These are phyloP conservation scores for Bibio marci DNA, from an alignment of 2,888 invertebrate genomes.

Conservation along the genomic window DNA sequence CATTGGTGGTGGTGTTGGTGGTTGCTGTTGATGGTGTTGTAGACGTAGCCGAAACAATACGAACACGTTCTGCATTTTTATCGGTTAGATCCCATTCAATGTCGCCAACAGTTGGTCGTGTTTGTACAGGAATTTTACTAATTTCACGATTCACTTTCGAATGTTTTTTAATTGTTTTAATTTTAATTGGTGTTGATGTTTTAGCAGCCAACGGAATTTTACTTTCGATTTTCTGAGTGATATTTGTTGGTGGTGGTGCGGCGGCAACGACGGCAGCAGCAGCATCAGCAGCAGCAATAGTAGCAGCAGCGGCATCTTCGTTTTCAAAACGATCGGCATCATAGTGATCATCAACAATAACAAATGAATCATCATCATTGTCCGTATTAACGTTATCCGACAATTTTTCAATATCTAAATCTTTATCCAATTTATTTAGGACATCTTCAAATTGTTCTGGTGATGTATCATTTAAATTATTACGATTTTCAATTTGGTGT, in stretches of 20 bases:
- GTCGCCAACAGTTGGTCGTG: slow-evolving; percentile 18
- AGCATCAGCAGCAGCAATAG: too few relatives aligned
- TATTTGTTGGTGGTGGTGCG: neutral
- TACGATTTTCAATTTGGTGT: neutral
- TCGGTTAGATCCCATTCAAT: slow-evolving; percentile 24
- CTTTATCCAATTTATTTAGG: neutral
- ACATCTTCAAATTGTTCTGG: neutral
- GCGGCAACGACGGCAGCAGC: too few relatives aligned
- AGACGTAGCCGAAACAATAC: slow-evolving; percentile 5
- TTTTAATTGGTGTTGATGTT: slow-evolving; percentile 25
- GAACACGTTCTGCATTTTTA: slow-evolving; percentile 2
- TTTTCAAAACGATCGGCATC: neutral
- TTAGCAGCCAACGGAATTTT: slow-evolving; percentile 9
- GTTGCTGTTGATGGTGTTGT: slow-evolving; percentile 5
- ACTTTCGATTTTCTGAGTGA: neutral
- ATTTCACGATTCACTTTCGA: slow-evolving; percentile 21
- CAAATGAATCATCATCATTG: neutral
- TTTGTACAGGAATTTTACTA: slow-evolving; percentile 5
- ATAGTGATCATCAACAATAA: neutral
- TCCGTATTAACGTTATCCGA: too few relatives aligned
- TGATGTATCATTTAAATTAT: too few relatives aligned
- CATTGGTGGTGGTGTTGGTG: slow-evolving; percentile 10
- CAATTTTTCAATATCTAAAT: neutral
- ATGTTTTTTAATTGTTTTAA: slow-evolving; percentile 33
- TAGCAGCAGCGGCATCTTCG: too few relatives aligned